Evolutionary conservation across 2,113 vertebrate genomes (phyloP), one percentile per base, ranked within the genome.

Genomic region (Polyodon spathula): DNA sequence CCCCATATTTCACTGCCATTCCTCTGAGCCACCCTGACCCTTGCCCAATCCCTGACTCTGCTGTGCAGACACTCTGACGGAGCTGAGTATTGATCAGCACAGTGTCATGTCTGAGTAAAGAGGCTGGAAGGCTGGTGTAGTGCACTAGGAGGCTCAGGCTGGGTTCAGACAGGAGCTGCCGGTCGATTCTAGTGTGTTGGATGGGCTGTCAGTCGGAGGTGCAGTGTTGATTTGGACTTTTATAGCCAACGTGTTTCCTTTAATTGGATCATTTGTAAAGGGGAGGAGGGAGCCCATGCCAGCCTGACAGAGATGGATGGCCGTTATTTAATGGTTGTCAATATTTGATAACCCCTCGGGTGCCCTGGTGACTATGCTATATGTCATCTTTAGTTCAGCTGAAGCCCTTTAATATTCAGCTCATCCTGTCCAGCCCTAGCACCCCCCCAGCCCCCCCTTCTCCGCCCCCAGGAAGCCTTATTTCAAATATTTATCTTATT

Each of bases 241-340:
- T 87, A 88, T 87, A 87, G 86, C 79, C 81, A 83, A 84, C 86
- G 86, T 88, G 85, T 86, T 90, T 87, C 81, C 85, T 88, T 88
- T 90, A 90, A 90, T 90, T 89, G 85, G 85, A 84, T 87, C 82
- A 86, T 89, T 89, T 90, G 86, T 88, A 89, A 88, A 88, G 88
- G 83, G 84, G 78, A 86, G 84, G 83, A 88, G 85, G 84, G 80
- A 77, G 85, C 78, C 82, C 81, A 80, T 78, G 78, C 75, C 69
- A 67, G 77, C 78, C 76, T 87, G 89, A 87, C 86, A 87, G 74
- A 86, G 83, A 90, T 82, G 85, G 88, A 92, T 88, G 86, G 79
- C 71, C 71, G 81, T 90, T 89, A 88, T 90, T 86, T 85, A 81
- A 84, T 84, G 84, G 86, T 84, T 84, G 85, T 89, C 82, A 88